phyloP scores from a whole-genome alignment of 2,113 vertebrate genomes.

The Sapayoa aenigma region DNA sequence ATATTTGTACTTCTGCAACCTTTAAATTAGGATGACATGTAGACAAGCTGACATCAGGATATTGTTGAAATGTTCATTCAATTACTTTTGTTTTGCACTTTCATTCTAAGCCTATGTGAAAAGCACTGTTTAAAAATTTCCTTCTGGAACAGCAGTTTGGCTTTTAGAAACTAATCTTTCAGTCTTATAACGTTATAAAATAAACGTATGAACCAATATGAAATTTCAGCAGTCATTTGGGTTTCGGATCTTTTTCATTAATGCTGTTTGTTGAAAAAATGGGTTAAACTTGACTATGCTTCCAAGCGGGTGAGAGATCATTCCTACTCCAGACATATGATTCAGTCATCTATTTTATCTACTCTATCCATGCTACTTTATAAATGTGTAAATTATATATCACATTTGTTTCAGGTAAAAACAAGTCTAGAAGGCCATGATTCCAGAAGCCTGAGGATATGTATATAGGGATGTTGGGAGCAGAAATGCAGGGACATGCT shows the following conservation, averaged over 20 bases:
- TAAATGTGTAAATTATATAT: neutral
- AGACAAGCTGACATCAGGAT: constrained; percentile 17
- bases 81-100: constrained; percentile 11
- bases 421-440: neutral
- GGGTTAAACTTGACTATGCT: neutral
- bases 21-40: constrained; percentile 37
- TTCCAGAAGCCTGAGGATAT: neutral
- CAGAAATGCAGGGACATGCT: neutral
- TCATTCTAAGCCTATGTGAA: neutral
- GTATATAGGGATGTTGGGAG: neutral
- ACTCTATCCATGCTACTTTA: neutral
- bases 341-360: neutral
- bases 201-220: neutral
- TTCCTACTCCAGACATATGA: neutral
- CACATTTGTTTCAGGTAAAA: neutral
- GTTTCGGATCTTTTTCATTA: neutral
- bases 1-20: neutral
- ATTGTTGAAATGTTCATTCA: constrained; percentile 29
- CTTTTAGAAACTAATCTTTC: neutral
- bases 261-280: neutral
- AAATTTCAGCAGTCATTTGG: neutral
- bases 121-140: neutral
- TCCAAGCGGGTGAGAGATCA: neutral
- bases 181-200: neutral
- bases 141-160: neutral